Evolutionary conservation across 2,113 vertebrate genomes (phyloP), one percentile per base, ranked within the genome.

Genomic region (Lepisosteus oculatus): DNA sequence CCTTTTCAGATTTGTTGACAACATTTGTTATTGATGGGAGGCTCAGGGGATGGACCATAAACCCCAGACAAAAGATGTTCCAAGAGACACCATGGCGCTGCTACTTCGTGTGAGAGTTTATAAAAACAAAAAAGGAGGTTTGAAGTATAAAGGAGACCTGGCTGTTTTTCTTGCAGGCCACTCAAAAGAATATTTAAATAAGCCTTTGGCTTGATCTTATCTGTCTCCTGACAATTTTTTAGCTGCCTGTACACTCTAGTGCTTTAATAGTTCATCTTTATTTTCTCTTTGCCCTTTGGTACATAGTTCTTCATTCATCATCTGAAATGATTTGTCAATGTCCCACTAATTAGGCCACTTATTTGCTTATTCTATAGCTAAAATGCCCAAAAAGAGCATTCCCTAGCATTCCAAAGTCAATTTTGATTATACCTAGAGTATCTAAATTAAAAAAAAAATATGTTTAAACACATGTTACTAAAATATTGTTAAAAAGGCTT

Each of bases 281-380:
- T 29, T 29, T 29, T 29, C 29, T 29, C 29, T 29, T 29, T 29
- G 29, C 29, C 29, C 29, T 29, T 29, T 29, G 29, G 29, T 29
- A 29, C 29, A 29, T 29, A 29, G 29, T 29, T 29, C 29, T 29
- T 29, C 29, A 29, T 29, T 43, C 55, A 3, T 74, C 66, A 71
- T 43, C 67, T 51, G 3, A 0, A 54, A 79, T 84, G 84, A 69
- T 91, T 84, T 70, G 15, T 92, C 15, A 17, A 81, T 87, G 89
- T 88, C 88, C 70, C 71, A 74, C 77, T 87, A 88, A 88, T 86
- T 88, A 85, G 76, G 68, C 79, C 71, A 65, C 80, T 75, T 74
- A 84, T 77, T 83, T 81, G 82, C 81, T 84, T 77, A 77, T 71
- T 11, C 72, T 77, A 74, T 29, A 29, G 29, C 29, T 29, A 29